Evolutionary conservation across 2,888 invertebrate genomes (phyloP), one percentile per base, ranked within the genome.

Genomic region (Operophtera brumata): DNA sequence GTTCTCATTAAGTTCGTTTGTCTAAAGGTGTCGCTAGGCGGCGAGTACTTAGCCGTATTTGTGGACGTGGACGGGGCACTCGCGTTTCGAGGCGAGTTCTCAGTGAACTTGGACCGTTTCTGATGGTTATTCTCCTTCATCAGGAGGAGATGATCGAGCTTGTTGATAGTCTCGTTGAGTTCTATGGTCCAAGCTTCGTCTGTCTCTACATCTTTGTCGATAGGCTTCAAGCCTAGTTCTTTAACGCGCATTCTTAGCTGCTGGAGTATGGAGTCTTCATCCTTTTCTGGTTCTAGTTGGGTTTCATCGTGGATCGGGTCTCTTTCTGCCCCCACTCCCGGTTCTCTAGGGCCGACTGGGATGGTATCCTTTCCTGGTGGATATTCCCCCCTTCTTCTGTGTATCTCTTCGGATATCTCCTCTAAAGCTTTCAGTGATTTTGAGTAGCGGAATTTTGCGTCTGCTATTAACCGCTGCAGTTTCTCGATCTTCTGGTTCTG

Each of bases 321-420:
- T 54, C 92, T 80, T 83, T 95, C 95, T 0, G 95, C 94, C 0
- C 95, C 95, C 0, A 95, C 95, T 0, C 95, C 95, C 0, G 95
- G 95, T 69, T 95, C 94, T 41, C 94, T 80, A 0, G 90, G 88
- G 0, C 91, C 91, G 0, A 91, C 90, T 0, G 91, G 90, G 26
- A 84, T 79, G 1, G 82, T 78, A 69, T 92, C 84, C 42, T 87
- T 87, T 0, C 81, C 86, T 0, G 86, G 86, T 0, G 81, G 86
- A 37, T 88, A 90, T 42, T 92, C 92, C 44, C 93, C 93, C 47
- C 91, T 82, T 8, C 94, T 90, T 73, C 93, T 92, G 78, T 97
- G 97, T 64, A 97, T 97, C 75, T 97, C 96, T 84, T 97, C 97
- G 7, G 97, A 97, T 58, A 98, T 98, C 66, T 94, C 93, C 80